phyloP scores from a whole-genome alignment of 2,888 invertebrate genomes.

The Colletes collaris region DNA sequence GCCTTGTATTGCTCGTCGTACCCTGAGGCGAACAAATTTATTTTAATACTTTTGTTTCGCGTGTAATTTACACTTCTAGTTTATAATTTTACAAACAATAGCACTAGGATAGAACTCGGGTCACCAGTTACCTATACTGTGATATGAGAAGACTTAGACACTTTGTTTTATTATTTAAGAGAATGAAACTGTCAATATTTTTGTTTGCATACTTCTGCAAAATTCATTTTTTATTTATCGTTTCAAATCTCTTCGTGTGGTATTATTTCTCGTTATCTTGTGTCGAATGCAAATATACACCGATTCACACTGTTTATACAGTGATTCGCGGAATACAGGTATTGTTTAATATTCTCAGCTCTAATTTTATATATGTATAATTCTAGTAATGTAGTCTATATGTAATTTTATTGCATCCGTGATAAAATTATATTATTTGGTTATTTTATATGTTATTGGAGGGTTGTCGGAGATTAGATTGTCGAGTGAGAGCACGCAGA shows the following conservation, averaged over 20 bases:
- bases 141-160: not conserved
- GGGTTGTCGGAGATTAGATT: slow-evolving; percentile 56
- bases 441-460: slow-evolving; percentile 31
- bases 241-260: not conserved
- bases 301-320: slow-evolving; percentile 15
- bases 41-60: not conserved
- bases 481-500: slow-evolving; percentile 52
- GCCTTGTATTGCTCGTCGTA: not conserved
- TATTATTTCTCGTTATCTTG: not conserved
- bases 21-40: not conserved
- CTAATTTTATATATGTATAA: slow-evolving; percentile 35
- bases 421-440: slow-evolving; percentile 45
- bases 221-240: too few relatives aligned
- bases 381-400: slow-evolving; percentile 2
- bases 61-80: not conserved
- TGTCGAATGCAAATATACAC: slow-evolving; percentile 26
- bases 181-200: not conserved
- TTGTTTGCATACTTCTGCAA: not conserved
- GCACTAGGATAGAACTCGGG: not conserved
- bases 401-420: slow-evolving; percentile 28
- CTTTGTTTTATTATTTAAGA: not conserved
- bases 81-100: not conserved
- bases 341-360: slow-evolving; percentile 27
- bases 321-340: slow-evolving; percentile 15
- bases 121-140: not conserved